Base-by-base conservation (phyloP, 2,888 invertebrate genomes). In the Cheilosia soror region DNA sequence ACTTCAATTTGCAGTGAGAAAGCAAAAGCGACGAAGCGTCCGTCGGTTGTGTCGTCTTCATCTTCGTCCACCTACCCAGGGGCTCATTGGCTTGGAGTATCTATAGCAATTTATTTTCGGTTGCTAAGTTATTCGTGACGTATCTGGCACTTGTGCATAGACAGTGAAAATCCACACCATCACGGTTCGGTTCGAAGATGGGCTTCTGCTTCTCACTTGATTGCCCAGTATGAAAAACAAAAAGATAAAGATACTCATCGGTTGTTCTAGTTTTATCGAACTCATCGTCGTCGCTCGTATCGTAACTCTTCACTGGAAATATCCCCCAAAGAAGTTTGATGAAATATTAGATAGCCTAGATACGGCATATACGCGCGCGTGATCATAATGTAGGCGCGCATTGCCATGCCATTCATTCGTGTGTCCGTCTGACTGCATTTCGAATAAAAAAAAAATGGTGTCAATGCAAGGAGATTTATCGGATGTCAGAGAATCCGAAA, bases 391-490 rank as follows among this genome's bases (percentile, higher is more conserved):
- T 57, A 63, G 63, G 57, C 49, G 81, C 29, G 31, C 25, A 29
- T 20, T 31, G 42, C 11, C 27, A 55, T 27, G 20, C 20, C 42
- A 15, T 57, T 25, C 15, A 27, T 27, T 51, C 27, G 6, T 33
- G 37, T 15, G 58, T 71, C 40, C 68, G 37, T 37, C 37, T 11
- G 65, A 71, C 66, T 65, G 60, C 62, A 75, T 82, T 78, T 78
- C 29, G 55, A 82, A 57, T 60, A 33, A 37, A 37, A 37, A 11
- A 11, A 37, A 78, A 83, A 72, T 57, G 66, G 78, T 83, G 83
- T 83, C 83, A 83, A 79, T 73, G 71, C 47, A 42, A 53, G 44
- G 47, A 73, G 63, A 83, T 78, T 79, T 83, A 79, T 79, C 15
- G 83, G 63, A 73, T 60, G 55, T 68, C 66, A 73, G 44, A 47